Percentiles rank a stretch among this genome's conserved stretches.
phyloP scores from a whole-genome alignment of 2,113 vertebrate species.

The Ceyx cyanopectus region DNA sequence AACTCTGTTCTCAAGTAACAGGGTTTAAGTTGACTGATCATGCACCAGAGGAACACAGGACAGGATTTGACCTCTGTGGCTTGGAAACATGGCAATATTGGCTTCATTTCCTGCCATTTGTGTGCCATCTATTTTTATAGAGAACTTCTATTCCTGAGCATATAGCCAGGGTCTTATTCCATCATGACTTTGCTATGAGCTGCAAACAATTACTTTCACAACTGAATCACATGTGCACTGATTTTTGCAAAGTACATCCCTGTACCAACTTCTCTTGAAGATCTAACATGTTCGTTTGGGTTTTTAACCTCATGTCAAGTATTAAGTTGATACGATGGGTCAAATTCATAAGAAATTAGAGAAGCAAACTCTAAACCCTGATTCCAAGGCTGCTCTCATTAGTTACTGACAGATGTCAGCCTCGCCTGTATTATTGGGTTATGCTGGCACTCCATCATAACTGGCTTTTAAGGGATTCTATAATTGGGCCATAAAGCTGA shows the following conservation, averaged over 20 bases:
- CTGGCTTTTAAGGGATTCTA: slow-evolving; percentile 58
- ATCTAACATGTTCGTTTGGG: background rate
- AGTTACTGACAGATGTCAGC: slow-evolving; percentile 61
- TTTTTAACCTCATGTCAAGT: background rate
- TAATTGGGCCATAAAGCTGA: slow-evolving; percentile 67
- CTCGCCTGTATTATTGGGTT: slow-evolving; percentile 68
- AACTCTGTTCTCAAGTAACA: slow-evolving; percentile 8
- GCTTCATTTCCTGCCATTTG: slow-evolving; percentile 62
- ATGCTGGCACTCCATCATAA: slow-evolving; percentile 60
- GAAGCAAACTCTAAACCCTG: background rate
- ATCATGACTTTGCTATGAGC: slow-evolving; percentile 14
- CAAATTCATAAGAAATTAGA: background rate
- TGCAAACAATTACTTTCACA: slow-evolving; percentile 33
- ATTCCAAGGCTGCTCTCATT: slow-evolving; percentile 43
- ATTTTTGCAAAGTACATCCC: background rate
- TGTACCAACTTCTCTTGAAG: background rate
- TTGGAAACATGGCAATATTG: slow-evolving; percentile 45
- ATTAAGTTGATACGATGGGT: background rate
- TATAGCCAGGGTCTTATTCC: slow-evolving; percentile 36
- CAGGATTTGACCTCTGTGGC: slow-evolving; percentile 40
- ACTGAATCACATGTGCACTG: background rate
- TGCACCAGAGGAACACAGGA: slow-evolving; percentile 2
- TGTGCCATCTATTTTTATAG: slow-evolving; percentile 60
- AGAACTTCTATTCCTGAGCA: slow-evolving; percentile 32
- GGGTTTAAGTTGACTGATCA: background rate